Evolutionary conservation across 2,888 invertebrate species (phyloP).

Genomic region (Scrobipalpa costella): DNA sequence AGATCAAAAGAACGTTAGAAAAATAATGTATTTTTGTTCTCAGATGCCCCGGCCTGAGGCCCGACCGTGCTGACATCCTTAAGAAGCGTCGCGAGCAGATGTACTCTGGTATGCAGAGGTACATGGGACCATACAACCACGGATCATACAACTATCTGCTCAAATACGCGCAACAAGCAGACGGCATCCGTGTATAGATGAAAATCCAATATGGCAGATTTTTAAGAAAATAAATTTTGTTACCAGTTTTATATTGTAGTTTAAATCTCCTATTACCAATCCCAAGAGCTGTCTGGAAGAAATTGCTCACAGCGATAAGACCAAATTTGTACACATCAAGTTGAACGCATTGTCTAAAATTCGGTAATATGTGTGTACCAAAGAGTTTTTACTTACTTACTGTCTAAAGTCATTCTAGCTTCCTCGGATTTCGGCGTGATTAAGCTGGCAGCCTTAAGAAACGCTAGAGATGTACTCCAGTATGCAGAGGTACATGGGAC

Average conservation of each 20-base stretch:
- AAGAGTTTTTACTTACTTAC: no score
- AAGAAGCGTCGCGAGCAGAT: not conserved
- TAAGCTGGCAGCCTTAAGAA: no score
- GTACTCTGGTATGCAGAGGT: not conserved
- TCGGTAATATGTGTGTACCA: no score
- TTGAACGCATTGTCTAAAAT: no score
- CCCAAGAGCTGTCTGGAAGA: no score
- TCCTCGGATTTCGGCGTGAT: no score
- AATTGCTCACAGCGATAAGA: no score
- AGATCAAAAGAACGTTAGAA: no score
- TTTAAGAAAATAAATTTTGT: not conserved
- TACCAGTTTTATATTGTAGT: not conserved
- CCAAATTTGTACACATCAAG: no score
- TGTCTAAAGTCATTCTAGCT: no score
- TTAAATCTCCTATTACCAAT: not conserved
- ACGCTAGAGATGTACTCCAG: no score
- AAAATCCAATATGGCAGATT: not conserved
- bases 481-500: not conserved
- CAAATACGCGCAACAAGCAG: not conserved
- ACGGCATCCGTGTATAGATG: not conserved
- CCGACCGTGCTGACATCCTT: constrained; percentile 11
- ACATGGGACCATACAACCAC: not conserved
- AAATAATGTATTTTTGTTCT: constrained; percentile 26
- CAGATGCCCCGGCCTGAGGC: constrained; percentile 59
- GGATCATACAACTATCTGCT: not conserved